A percentile compares a stretch with the other conserved stretches of the same genome.
phyloP scores from a whole-genome alignment of 1,140 invertebrate species.

The Oreohelix idahoensis region DNA sequence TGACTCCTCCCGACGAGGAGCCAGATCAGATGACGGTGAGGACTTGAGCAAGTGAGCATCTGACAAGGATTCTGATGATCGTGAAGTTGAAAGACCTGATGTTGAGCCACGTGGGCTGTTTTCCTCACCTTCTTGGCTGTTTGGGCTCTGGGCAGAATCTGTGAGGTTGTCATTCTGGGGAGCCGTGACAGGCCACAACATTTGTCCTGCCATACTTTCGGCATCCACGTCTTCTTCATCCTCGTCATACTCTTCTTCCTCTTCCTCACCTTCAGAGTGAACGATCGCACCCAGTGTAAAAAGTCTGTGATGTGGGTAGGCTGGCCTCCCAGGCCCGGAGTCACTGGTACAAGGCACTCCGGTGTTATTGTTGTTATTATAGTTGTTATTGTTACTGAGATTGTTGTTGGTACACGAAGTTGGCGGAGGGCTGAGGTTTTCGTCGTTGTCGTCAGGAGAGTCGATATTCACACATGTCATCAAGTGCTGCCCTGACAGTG shows the following conservation, averaged over 20 bases:
- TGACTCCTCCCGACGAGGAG: slow-evolving; percentile 15
- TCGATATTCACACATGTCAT: slow-evolving; percentile 39
- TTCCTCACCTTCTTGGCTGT: slow-evolving; percentile 11
- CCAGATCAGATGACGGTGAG: slow-evolving; percentile 47
- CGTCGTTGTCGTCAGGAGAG: slow-evolving; percentile 32
- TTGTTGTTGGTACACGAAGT: slow-evolving; percentile 13
- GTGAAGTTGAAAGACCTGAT: slow-evolving; percentile 41
- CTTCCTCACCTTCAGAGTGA: slow-evolving; percentile 52
- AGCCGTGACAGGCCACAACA: slow-evolving; percentile 25
- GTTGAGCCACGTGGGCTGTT: slow-evolving; percentile 33
- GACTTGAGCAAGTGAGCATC: slow-evolving; percentile 53
- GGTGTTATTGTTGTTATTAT: slow-evolving; percentile 23
- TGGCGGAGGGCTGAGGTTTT: slow-evolving; percentile 32
- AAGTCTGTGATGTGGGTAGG: slow-evolving; percentile 35
- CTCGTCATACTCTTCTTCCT: slow-evolving; percentile 38
- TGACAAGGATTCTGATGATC: slow-evolving; percentile 50
- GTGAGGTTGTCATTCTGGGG: neutral
- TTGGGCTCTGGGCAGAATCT: slow-evolving; percentile 2
- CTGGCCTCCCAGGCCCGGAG: slow-evolving; percentile 3
- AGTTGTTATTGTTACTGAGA: slow-evolving; percentile 37
- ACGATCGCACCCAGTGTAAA: slow-evolving; percentile 43
- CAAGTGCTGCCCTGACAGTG: slow-evolving; percentile 32
- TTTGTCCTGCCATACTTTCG: slow-evolving; percentile 18
- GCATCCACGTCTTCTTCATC: slow-evolving; percentile 15
- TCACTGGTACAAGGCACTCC: neutral